phyloP scores from a whole-genome alignment of 37 sponge, comb jelly and placozoan species.

The Oopsacas minuta region DNA sequence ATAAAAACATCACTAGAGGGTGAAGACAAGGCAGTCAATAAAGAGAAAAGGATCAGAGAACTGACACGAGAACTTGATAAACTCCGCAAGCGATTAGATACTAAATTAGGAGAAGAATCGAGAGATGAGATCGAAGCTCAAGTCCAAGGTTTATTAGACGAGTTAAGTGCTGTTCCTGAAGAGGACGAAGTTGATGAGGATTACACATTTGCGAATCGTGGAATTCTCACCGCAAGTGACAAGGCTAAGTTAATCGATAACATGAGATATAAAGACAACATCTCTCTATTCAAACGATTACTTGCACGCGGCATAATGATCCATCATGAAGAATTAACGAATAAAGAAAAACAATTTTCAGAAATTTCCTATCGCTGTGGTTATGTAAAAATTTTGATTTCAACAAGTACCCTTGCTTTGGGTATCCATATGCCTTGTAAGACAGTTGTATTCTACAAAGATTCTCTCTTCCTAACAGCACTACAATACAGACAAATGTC shows the following conservation, averaged over 20 bases:
- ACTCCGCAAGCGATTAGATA: slow-evolving; percentile 3
- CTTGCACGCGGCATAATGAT: background rate
- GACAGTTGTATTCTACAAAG: slow-evolving; percentile 5
- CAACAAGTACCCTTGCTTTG: background rate
- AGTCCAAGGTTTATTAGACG: background rate
- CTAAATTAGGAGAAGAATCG: background rate
- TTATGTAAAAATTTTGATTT: background rate
- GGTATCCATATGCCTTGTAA: slow-evolving; percentile 19
- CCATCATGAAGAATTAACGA: background rate
- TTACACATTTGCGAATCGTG: background rate
- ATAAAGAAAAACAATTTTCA: background rate
- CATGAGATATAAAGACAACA: background rate
- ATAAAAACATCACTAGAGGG: background rate
- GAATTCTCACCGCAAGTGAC: background rate
- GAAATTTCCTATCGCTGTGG: slow-evolving; percentile 1
- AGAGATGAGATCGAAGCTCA: background rate
- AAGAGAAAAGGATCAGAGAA: background rate
- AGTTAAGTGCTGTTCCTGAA: slow-evolving; percentile 4
- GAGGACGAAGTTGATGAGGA: background rate
- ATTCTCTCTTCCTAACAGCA: background rate
- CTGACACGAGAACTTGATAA: background rate
- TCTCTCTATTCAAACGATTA: background rate
- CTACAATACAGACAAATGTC: slow-evolving; percentile 16
- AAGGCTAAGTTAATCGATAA: background rate
- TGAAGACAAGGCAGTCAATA: background rate